Evolutionary conservation across 2,797 vertebrate species (phyloP).

Genomic region (Siniperca undulata): DNA sequence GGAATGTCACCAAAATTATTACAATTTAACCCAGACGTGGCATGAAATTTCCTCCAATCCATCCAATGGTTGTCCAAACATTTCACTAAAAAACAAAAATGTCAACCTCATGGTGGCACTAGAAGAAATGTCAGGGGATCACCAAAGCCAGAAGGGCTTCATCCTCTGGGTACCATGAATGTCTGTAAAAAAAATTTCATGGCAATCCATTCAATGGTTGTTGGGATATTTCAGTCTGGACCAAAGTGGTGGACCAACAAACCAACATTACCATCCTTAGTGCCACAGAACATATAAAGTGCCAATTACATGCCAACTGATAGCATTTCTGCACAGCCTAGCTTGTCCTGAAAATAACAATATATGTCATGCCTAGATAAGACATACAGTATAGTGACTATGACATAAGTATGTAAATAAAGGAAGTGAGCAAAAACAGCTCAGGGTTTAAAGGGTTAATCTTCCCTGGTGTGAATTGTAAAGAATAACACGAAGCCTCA

Average conservation of each 20-base stretch:
- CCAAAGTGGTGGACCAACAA: not conserved
- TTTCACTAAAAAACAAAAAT: not conserved
- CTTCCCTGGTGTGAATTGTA: not conserved
- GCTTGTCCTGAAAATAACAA: not conserved
- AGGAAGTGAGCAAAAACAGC: not conserved
- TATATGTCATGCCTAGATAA: too few species aligned
- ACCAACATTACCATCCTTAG: not conserved
- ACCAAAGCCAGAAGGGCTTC: too few species aligned
- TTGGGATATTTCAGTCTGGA: too few species aligned
- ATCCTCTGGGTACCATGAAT: too few species aligned
- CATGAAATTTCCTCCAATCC: not conserved
- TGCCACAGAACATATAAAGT: too few species aligned
- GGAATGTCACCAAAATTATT: not conserved
- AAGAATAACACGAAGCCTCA: slow-evolving; percentile 34
- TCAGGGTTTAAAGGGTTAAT: slow-evolving; percentile 5
- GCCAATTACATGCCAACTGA: not conserved
- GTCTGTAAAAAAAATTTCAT: too few species aligned
- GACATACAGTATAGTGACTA: not conserved
- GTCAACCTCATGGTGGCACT: not conserved
- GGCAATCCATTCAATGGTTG: too few species aligned
- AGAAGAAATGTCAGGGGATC: too few species aligned
- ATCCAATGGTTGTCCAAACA: too few species aligned
- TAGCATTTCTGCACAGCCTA: too few species aligned
- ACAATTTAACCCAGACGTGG: not conserved
- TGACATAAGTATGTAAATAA: not conserved